Evolutionary conservation across 2,797 vertebrate genomes (phyloP).

Genomic region (Esox masquinongy): DNA sequence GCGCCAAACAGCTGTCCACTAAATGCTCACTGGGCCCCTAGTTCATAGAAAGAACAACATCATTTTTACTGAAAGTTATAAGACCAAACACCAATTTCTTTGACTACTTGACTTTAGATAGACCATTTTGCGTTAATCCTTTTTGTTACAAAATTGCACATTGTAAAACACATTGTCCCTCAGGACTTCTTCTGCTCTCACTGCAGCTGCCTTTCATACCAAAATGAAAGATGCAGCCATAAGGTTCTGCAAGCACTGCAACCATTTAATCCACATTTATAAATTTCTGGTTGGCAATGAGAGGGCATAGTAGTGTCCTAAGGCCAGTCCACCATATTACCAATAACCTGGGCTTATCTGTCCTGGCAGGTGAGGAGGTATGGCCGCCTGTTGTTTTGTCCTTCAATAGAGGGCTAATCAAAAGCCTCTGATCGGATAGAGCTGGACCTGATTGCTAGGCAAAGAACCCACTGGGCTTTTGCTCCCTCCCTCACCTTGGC

Average conservation of each 20-base stretch:
- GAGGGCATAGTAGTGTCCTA: background rate
- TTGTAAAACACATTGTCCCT: background rate
- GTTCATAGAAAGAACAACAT: no score
- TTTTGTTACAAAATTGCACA: background rate
- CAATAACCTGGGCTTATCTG: background rate
- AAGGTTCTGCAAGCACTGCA: background rate
- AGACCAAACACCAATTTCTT: no score
- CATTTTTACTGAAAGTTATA: no score
- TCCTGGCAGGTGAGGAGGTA: background rate
- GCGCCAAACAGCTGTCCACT: no score
- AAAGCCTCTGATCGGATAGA: background rate
- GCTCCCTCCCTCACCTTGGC: background rate
- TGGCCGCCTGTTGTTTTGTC: background rate
- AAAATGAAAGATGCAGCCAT: background rate
- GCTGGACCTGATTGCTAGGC: background rate
- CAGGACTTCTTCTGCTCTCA: background rate
- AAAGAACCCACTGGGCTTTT: background rate
- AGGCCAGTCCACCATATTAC: background rate
- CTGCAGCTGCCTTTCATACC: background rate
- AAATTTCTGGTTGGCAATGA: background rate
- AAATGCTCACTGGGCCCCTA: no score
- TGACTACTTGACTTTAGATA: no score
- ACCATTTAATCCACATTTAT: background rate
- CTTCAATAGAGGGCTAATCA: slow-evolving; percentile 13
- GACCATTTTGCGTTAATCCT: no score